These are phyloP conservation scores for Lochmaea crataegi DNA, from an alignment of 2,888 invertebrate genomes.

Conservation along the genomic window DNA sequence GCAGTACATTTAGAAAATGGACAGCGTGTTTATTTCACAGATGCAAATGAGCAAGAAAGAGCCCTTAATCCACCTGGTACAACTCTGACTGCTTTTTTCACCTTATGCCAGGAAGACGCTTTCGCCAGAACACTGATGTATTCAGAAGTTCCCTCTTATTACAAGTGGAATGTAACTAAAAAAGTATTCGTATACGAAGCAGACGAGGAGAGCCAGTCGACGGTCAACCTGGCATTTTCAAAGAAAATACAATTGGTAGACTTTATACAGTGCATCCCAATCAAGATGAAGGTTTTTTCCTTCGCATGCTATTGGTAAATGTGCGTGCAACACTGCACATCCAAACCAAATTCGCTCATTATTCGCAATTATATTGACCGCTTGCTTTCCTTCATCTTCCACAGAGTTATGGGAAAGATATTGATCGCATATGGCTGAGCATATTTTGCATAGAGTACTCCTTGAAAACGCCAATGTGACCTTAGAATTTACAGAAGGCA, in stretches of 20 bases:
- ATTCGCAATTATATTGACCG: too few relatives aligned
- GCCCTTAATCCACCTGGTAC: background rate
- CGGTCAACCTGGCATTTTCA: too few relatives aligned
- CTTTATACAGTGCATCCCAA: too few relatives aligned
- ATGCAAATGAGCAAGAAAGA: background rate
- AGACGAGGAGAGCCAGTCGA: background rate
- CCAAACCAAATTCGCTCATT: too few relatives aligned
- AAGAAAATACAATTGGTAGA: too few relatives aligned
- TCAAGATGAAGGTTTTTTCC: too few relatives aligned
- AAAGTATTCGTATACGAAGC: background rate
- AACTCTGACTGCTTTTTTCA: slow-evolving; percentile 12
- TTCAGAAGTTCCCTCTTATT: background rate
- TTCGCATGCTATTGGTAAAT: too few relatives aligned
- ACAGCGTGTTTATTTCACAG: background rate
- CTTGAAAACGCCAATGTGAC: background rate
- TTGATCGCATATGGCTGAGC: background rate
- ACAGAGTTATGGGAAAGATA: too few relatives aligned
- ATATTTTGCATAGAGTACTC: background rate
- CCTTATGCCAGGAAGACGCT: background rate
- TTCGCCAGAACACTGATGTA: background rate
- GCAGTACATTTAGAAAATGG: slow-evolving; percentile 1
- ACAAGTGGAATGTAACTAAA: background rate
- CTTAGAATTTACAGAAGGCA: background rate
- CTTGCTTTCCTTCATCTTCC: too few relatives aligned
- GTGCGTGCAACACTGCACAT: too few relatives aligned